Conservation (phyloP, 2,888 invertebrate species). For the Standfussiana lucernea region DNA sequence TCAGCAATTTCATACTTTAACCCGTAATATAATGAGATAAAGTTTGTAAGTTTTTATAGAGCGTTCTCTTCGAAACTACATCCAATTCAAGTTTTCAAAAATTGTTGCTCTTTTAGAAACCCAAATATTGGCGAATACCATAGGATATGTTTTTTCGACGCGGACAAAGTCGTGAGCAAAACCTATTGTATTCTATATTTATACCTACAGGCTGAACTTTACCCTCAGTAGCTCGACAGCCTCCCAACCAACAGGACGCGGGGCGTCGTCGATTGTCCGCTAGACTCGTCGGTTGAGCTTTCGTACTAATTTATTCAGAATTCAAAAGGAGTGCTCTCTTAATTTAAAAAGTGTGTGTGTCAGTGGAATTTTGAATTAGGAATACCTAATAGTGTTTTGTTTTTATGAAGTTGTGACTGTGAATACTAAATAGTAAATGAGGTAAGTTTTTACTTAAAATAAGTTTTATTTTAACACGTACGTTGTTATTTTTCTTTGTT, state of each 20-base stretch:
- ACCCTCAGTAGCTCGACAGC: conserved; percentile 49
- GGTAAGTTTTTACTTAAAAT: conserved; percentile 24
- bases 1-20: no score
- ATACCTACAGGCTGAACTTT: conserved; percentile 18
- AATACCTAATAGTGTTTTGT: conserved; percentile 32
- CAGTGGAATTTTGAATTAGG: conserved; percentile 28
- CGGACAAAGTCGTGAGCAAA: neutral
- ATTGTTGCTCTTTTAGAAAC: neutral
- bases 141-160: neutral
- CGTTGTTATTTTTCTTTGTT: neutral
- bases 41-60: neutral
- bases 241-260: conserved; percentile 32
- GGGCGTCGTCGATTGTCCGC: neutral
- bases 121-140: no score
- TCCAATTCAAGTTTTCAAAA: neutral
- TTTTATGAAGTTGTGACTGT: conserved; percentile 31
- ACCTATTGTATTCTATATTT: neutral
- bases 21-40: neutral
- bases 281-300: conserved; percentile 8
- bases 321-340: conserved; percentile 25
- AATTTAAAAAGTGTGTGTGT: conserved; percentile 18
- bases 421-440: neutral
- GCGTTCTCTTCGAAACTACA: neutral
- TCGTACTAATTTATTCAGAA: conserved; percentile 20
- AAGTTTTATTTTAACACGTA: neutral